Evolutionary conservation across 2,113 vertebrate genomes (phyloP).

Genomic region (Cebus imitator): DNA sequence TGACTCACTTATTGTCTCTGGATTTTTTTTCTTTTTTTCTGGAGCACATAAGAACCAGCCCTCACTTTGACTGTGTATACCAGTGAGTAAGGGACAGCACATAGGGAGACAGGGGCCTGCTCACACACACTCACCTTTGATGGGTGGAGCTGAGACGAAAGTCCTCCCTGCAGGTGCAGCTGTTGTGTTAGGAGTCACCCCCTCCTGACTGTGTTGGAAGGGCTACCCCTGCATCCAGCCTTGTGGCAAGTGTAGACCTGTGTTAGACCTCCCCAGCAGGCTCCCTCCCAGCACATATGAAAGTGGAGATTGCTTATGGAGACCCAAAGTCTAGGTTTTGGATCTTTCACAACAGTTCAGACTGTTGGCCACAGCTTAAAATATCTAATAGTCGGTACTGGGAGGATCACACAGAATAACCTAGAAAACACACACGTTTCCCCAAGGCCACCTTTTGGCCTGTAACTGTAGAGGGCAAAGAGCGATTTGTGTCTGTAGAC

Average conservation of each 20-base stretch:
- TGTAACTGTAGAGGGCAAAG: not conserved
- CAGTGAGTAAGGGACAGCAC: not conserved
- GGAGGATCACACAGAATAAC: slow-evolving; percentile 8
- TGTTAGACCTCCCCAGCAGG: not conserved
- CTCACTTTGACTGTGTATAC: fast-evolving
- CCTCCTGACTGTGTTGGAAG: fast-evolving
- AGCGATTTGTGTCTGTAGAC: not conserved
- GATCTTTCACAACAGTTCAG: not conserved
- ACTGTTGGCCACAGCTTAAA: not conserved
- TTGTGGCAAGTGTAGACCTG: fast-evolving
- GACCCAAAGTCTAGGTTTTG: not conserved
- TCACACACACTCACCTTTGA: fast-evolving
- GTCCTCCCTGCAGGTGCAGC: fast-evolving
- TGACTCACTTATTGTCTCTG: not conserved
- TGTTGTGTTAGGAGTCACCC: fast-evolving
- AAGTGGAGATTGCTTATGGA: not conserved
- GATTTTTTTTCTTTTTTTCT: not conserved
- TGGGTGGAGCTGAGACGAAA: too few relatives aligned
- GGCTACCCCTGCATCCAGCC: fast-evolving
- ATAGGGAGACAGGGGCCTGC: too few relatives aligned
- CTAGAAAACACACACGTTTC: not conserved
- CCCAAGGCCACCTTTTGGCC: not conserved
- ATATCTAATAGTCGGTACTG: not conserved
- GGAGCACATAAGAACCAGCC: too few relatives aligned
- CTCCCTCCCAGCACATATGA: not conserved